phyloP scores from a whole-genome alignment of 2,113 vertebrate species.

The Daboia siamensis region DNA sequence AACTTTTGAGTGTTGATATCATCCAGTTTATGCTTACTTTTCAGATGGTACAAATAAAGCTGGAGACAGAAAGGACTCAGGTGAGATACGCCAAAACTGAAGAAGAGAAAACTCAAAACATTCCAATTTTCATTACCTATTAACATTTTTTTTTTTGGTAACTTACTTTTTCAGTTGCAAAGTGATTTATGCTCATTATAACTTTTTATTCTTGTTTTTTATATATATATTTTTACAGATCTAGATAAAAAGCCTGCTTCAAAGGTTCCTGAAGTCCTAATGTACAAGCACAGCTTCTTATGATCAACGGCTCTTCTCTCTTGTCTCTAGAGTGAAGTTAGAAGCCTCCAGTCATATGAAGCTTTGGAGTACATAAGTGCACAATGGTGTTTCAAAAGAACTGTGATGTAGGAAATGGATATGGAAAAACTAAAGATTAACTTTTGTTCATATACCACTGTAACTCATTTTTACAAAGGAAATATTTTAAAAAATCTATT shows the following conservation, averaged over 20 bases:
- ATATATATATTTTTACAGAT: not conserved
- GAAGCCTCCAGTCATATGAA: not conserved
- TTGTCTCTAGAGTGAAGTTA: not conserved
- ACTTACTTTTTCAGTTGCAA: not conserved
- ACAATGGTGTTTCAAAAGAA: not conserved
- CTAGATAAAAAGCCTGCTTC: not conserved
- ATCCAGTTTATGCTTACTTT: constrained; percentile 77
- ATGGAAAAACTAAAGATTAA: not conserved
- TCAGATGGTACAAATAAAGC: constrained; percentile 89
- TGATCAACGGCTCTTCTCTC: not conserved
- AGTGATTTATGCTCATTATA: not conserved
- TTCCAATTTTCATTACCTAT: constrained; percentile 16
- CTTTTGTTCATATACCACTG: not conserved
- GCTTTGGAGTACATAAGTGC: not conserved
- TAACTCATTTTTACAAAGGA: not conserved
- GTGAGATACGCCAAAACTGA: constrained; percentile 68
- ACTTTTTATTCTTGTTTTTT: not conserved
- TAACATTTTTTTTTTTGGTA: constrained; percentile 35
- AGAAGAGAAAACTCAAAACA: not conserved
- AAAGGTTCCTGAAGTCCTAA: not conserved
- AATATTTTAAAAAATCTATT: not conserved
- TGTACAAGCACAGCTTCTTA: not conserved
- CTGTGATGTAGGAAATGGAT: not conserved
- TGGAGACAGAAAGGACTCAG: constrained; percentile 94
- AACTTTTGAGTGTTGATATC: constrained; percentile 36